phyloP scores from a whole-genome alignment of 2,113 vertebrate genomes.

The Gila orcuttii region DNA sequence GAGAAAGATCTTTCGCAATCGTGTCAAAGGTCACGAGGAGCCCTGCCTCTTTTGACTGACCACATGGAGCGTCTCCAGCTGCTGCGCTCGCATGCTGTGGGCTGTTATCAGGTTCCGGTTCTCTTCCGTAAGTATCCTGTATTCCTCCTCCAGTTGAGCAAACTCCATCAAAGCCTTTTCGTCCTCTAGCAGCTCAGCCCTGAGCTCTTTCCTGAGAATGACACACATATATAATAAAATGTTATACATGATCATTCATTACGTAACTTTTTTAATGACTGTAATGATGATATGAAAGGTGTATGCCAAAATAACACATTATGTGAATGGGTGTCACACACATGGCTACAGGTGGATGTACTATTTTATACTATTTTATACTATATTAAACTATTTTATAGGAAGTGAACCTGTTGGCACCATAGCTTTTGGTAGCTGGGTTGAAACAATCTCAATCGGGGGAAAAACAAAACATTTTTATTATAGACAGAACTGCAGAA shows the following conservation, averaged over 20 bases:
- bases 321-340: not conserved
- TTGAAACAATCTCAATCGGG: not conserved
- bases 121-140: constrained; percentile 88
- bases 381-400: not conserved
- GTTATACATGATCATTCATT: not conserved
- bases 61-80: constrained; percentile 89
- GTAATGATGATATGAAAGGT: not conserved
- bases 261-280: not conserved
- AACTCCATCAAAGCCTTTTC: constrained; percentile 87
- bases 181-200: constrained; percentile 90
- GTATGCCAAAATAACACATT: constrained; percentile 8
- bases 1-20: constrained; percentile 52
- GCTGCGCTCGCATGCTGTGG: constrained; percentile 86
- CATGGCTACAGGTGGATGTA: not conserved
- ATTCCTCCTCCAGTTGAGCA: constrained; percentile 87
- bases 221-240: constrained; percentile 19
- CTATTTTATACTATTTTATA: not conserved
- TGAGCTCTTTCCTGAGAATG: constrained; percentile 84
- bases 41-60: constrained; percentile 85
- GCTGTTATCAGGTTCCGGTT: constrained; percentile 87
- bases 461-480: not conserved
- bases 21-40: constrained; percentile 83
- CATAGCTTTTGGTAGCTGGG: not conserved
- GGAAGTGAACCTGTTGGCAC: not conserved
- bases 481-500: not conserved